Conservation (phyloP, 2,888 invertebrate genomes). For the Athalia cordata region DNA sequence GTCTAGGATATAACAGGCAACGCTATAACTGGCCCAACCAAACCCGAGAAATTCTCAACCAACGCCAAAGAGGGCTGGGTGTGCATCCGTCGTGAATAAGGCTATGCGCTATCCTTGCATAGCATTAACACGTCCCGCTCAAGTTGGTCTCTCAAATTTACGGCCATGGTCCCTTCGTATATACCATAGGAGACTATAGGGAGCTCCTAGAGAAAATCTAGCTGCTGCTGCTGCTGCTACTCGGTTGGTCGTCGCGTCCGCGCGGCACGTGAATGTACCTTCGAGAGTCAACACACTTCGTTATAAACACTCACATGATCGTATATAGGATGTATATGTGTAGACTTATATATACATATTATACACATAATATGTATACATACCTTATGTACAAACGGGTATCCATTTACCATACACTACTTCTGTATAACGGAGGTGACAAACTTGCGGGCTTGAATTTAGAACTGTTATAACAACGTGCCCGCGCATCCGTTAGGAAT, state of each 20-base stretch:
- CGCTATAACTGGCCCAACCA: background rate
- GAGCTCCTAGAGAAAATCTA: background rate
- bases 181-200: background rate
- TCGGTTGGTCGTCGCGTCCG: no score
- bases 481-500: background rate
- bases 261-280: no score
- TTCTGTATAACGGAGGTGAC: background rate
- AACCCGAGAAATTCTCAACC: constrained; percentile 2
- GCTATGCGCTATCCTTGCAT: constrained; percentile 31
- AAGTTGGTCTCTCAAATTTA: constrained; percentile 32
- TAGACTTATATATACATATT: no score
- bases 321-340: no score
- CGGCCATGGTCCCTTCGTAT: constrained; percentile 13
- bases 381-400: no score
- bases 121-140: constrained; percentile 37
- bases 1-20: background rate
- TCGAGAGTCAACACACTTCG: no score
- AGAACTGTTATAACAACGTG: constrained; percentile 18
- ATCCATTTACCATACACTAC: no score
- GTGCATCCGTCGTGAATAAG: constrained; percentile 15
- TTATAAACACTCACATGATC: no score
- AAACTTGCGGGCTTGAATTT: constrained; percentile 19
- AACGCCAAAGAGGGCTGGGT: constrained; percentile 7
- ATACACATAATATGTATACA: no score
- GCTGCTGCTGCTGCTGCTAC: no score